Percentiles rank a stretch among this genome's conserved stretches.
These are phyloP conservation scores for Sebastes variabilis DNA, from an alignment of 2,797 vertebrate genomes.

Conservation along the genomic window DNA sequence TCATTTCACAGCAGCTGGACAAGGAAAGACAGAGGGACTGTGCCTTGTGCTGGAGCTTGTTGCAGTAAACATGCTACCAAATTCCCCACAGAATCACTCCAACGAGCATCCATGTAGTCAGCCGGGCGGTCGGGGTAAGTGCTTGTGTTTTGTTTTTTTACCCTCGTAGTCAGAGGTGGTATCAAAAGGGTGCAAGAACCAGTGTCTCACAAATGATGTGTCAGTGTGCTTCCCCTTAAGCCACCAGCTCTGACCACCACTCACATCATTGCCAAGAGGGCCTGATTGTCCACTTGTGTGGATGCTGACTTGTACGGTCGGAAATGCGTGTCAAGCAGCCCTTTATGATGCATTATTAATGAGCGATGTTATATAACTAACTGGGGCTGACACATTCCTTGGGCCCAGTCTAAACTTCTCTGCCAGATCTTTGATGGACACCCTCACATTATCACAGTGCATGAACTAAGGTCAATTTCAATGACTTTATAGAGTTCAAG, in stretches of 20 bases:
- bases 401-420: background rate
- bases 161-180: too few relatives aligned
- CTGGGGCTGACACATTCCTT: background rate
- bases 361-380: background rate
- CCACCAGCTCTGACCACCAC: background rate
- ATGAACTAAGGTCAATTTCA: background rate
- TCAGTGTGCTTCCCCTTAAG: background rate
- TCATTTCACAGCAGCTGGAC: too few relatives aligned
- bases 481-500: background rate
- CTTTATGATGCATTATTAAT: conserved; percentile 1
- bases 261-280: background rate
- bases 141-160: too few relatives aligned
- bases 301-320: background rate
- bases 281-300: background rate
- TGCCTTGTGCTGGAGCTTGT: too few relatives aligned
- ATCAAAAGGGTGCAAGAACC: background rate
- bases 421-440: background rate
- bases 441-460: background rate
- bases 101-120: too few relatives aligned
- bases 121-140: too few relatives aligned
- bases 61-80: too few relatives aligned
- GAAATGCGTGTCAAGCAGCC: background rate
- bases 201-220: background rate
- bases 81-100: too few relatives aligned
- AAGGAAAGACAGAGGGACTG: too few relatives aligned